Evolutionary conservation across 2,113 vertebrate species (phyloP), one percentile per base, ranked within the genome.

Genomic region (Mirza zaza): DNA sequence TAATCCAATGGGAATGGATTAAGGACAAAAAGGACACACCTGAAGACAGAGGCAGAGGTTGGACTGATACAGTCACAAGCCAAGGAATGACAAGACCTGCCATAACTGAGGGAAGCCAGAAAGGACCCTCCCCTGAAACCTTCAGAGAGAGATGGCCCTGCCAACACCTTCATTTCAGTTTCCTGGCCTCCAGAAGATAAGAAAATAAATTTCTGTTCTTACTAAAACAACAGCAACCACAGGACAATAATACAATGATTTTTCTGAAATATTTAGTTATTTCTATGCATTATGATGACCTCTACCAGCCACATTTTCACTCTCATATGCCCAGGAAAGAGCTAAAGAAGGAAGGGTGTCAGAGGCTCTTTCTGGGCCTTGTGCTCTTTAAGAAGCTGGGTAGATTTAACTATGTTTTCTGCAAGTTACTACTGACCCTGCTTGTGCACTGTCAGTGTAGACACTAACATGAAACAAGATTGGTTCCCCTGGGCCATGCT

Each of bases 401-500:
- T 73, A 57, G 77, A 89, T 75, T 93, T 45, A 92, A 90, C 79
- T 73, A 85, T 70, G 75, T 97, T 97, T 98, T 91, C 77, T 96
- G 9, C n/a, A 97, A 96, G 76, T 94, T 91, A 87, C 84, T 55
- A 77, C 14, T 95, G 95, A 98, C 90, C 84, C 63, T 89, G 15
- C 3, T 61, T 84, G 61, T 61, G 71, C 11, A 36, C 83, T 96
- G 94, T 93, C 86, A 96, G 59, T 27, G 0, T 57, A 97, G 94
- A 90, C 73, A 50, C 95, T 97, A 91, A 96, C 36, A 92, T 15
- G 92, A 84, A 90, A 63, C 83, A 96, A 97, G 91, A 95, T 5
- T 90, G 17, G 85, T 83, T 98, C 97, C 98, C 94, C 5, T 32
- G 93, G 94, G 97, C 87, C 94, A 95, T 9, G 91, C 45, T 97